phyloP scores from a whole-genome alignment of 2,888 invertebrate species.

The Thymelicus lineola region DNA sequence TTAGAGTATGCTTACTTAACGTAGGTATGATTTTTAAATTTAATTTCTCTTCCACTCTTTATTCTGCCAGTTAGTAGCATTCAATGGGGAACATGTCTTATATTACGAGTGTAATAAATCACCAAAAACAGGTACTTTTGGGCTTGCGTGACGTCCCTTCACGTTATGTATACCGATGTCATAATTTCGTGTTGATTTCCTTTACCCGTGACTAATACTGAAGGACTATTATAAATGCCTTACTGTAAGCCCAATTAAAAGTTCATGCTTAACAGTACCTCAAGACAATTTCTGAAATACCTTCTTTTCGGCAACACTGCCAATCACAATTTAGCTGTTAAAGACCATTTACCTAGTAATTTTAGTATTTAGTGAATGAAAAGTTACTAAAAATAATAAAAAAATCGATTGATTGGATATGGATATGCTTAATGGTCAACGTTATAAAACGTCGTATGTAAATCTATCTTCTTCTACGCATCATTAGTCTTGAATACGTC shows the following conservation, averaged over 20 bases:
- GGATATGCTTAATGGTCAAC: too few relatives aligned
- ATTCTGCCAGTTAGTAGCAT: neutral
- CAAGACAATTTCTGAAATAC: neutral
- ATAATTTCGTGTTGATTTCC: slow-evolving; percentile 77
- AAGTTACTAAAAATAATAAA: too few relatives aligned
- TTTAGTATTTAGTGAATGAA: too few relatives aligned
- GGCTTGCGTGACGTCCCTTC: slow-evolving; percentile 64
- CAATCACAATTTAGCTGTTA: too few relatives aligned
- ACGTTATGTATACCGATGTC: slow-evolving; percentile 74
- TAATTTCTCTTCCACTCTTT: too few relatives aligned
- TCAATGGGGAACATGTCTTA: neutral
- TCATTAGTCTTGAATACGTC: too few relatives aligned
- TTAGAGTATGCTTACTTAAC: too few relatives aligned
- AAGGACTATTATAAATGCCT: slow-evolving; percentile 62
- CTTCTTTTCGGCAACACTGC: neutral
- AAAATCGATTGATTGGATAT: too few relatives aligned
- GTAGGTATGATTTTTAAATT: too few relatives aligned
- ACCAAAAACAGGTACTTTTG: slow-evolving; percentile 72
- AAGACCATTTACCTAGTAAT: too few relatives aligned
- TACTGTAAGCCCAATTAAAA: slow-evolving; percentile 39
- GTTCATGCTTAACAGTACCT: neutral
- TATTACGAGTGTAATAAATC: slow-evolving; percentile 66
- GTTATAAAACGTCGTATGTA: too few relatives aligned
- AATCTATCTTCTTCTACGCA: too few relatives aligned
- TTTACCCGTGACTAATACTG: slow-evolving; percentile 72